Evolutionary conservation across 2,888 invertebrate genomes (phyloP).

Genomic region (Tetranychus piercei): DNA sequence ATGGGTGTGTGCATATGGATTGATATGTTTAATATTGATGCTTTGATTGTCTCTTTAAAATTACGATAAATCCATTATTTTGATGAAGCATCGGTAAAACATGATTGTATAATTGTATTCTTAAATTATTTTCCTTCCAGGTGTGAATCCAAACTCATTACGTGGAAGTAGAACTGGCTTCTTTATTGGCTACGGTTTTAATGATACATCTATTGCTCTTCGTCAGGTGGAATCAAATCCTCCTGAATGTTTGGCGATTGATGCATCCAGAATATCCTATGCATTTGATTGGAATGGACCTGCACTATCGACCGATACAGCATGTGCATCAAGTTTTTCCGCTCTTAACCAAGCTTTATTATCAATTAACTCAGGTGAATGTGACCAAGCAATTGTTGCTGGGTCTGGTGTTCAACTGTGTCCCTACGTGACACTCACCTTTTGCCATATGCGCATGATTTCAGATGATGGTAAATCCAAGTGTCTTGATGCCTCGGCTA

Average conservation of each 20-base stretch:
- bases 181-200: slow-evolving; percentile 48
- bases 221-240: slow-evolving; percentile 36
- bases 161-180: slow-evolving; percentile 80
- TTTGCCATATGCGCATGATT: too few relatives aligned
- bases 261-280: slow-evolving; percentile 43
- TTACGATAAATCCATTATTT: too few relatives aligned
- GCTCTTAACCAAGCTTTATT: slow-evolving; percentile 32
- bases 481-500: slow-evolving; percentile 66
- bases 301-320: slow-evolving; percentile 30
- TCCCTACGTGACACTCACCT: too few relatives aligned
- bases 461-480: slow-evolving; percentile 61
- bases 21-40: background rate
- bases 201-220: slow-evolving; percentile 46
- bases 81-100: too few relatives aligned
- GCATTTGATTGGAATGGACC: slow-evolving; percentile 3
- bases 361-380: slow-evolving; percentile 43
- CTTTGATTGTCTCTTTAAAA: too few relatives aligned
- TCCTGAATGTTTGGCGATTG: slow-evolving; percentile 35
- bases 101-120: too few relatives aligned
- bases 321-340: slow-evolving; percentile 38
- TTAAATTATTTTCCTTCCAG: slow-evolving; percentile 30
- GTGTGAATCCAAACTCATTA: slow-evolving; percentile 57
- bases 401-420: slow-evolving; percentile 30
- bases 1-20: too few relatives aligned
- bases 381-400: slow-evolving; percentile 40